Evolutionary conservation across 2,113 vertebrate species (phyloP), one percentile per base, ranked within the genome.

Genomic region (Oceanodroma tethys): DNA sequence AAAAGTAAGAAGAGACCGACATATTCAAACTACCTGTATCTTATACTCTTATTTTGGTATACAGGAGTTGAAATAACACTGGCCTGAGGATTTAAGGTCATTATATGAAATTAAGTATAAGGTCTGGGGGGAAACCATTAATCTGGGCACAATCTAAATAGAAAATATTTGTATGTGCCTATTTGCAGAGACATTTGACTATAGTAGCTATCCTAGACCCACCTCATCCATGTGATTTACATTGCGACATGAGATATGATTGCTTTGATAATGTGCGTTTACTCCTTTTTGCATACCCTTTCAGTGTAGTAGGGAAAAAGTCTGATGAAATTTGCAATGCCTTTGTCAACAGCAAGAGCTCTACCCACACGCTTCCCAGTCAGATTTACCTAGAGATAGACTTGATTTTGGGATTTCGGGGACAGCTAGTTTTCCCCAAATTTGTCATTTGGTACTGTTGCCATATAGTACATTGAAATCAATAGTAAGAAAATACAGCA

Each of bases 281-380:
- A 47, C 42, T 59, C 63, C 55, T 70, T 76, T 96, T 96, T 96
- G 86, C 91, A 92, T 91, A 67, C 8, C 15, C 15, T 62, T 91
- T 93, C 29, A 45, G 21, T 27, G 8, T 20, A 36, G n/a, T 71
- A 84, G 55, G 91, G 65, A 88, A 95, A 90, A 74, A 25, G 53
- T 66, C 50, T 74, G 27, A 52, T 47, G n/a, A 91, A 92, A 92
- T 97, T 95, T 95, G 88, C 93, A 92, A 86, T 42, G 38, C 29
- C 13, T 88, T 74, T 91, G 59, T 67, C 72, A 86, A 27, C 65
- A 78, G 23, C 71, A 65, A 70, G 67, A 81, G 13, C 15, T 92
- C 53, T 80, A 55, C 58, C 36, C 48, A 27, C 30, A 48, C 42
- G 32, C 21, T 71, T 3, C 7, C 16, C 48, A 72, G 30, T 29